These are phyloP conservation scores for Natrix natrix DNA, from an alignment of 2,797 vertebrate species.

Conservation along the genomic window DNA sequence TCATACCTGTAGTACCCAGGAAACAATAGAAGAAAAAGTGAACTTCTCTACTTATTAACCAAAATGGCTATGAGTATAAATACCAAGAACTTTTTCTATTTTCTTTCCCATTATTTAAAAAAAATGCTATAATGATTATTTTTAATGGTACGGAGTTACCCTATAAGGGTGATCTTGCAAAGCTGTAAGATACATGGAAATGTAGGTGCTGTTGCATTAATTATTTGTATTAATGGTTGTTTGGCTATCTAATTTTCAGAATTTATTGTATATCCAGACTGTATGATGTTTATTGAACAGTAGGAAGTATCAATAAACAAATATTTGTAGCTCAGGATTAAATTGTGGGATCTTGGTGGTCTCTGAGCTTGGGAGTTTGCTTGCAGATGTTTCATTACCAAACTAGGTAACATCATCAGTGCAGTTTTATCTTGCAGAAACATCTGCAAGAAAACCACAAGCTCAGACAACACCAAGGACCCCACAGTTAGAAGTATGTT, in stretches of 20 bases:
- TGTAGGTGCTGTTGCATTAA: not conserved
- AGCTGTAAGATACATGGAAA: not conserved
- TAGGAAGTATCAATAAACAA: not conserved
- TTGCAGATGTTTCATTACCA: not conserved
- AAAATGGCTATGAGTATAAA: not conserved
- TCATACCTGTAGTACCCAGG: not conserved
- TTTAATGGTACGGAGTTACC: not conserved
- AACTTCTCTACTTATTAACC: not conserved
- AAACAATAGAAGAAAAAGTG: not conserved
- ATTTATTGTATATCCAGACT: not conserved
- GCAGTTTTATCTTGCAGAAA: not conserved
- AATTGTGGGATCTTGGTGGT: not conserved
- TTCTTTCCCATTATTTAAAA: not conserved
- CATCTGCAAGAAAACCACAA: not conserved
- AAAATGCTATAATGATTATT: not conserved
- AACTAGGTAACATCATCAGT: not conserved
- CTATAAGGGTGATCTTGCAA: not conserved
- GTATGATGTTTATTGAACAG: not conserved
- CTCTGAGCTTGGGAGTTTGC: not conserved
- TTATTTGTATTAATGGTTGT: not conserved
- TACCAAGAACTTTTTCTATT: not conserved
- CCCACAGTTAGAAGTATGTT: not conserved
- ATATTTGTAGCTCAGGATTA: not conserved
- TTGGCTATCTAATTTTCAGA: not conserved
- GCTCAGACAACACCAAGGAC: not conserved